A percentile compares a stretch with the other conserved stretches of the same genome.
Evolutionary conservation across 2,797 vertebrate species (phyloP).

Genomic region (Peromyscus attwateri): DNA sequence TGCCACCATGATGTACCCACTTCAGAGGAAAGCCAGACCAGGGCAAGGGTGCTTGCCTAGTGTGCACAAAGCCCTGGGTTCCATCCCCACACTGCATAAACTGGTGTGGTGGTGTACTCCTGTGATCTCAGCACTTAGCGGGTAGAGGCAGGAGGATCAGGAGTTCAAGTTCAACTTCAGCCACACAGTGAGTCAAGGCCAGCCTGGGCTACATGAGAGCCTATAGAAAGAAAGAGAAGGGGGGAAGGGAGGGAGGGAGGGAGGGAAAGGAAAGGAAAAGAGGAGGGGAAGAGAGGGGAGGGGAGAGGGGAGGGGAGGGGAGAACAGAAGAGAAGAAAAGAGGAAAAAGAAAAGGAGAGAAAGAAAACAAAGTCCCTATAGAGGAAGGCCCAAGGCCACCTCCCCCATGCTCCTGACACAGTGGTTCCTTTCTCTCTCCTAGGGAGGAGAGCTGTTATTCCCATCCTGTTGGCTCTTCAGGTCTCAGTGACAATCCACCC

Average conservation of each 20-base stretch:
- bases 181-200: background rate
- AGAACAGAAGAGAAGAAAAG: accelerated
- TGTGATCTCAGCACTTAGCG: background rate
- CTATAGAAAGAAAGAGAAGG: too few species aligned
- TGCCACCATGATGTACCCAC: constrained; percentile 42
- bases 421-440: background rate
- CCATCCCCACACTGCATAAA: background rate
- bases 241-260: too few species aligned
- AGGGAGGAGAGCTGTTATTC: constrained; percentile 55
- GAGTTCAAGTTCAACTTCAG: background rate
- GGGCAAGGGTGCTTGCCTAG: background rate
- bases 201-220: background rate
- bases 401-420: background rate
- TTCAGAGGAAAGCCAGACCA: constrained; percentile 53
- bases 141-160: background rate
- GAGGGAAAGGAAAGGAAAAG: too few species aligned
- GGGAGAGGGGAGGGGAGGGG: too few species aligned
- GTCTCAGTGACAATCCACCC: constrained; percentile 22
- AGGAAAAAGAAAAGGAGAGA: accelerated
- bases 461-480: constrained; percentile 11
- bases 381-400: constrained; percentile 49
- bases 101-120: background rate
- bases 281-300: accelerated
- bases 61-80: background rate
- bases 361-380: background rate